A percentile compares a stretch with the other conserved stretches of the same genome.
phyloP scores from a whole-genome alignment of 2,797 vertebrate genomes.

The Brotula barbata region DNA sequence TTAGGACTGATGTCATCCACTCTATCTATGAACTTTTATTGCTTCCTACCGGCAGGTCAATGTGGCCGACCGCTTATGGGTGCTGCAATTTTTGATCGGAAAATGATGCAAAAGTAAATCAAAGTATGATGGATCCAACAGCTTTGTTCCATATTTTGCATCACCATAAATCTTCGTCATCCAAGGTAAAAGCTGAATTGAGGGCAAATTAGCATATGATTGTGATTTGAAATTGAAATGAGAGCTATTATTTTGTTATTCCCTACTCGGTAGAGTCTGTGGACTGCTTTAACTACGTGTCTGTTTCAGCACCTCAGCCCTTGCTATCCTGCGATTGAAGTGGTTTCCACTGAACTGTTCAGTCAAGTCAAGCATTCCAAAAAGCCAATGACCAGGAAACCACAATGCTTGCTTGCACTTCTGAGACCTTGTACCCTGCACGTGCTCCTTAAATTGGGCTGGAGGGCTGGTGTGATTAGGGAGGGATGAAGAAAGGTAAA shows the following conservation, averaged over 20 bases:
- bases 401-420: constrained; percentile 53
- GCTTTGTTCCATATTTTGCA: not conserved
- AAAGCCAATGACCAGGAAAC: constrained; percentile 67
- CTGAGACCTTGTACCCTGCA: constrained; percentile 55
- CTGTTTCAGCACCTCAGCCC: constrained; percentile 46
- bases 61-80: constrained; percentile 4
- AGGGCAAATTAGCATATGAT: constrained; percentile 5
- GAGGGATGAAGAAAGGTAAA: constrained; percentile 3
- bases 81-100: constrained; percentile 3
- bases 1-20: constrained; percentile 31
- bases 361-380: constrained; percentile 69
- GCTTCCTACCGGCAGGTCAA: constrained; percentile 4
- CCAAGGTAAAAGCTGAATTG: not conserved
- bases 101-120: not conserved
- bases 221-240: constrained; percentile 27
- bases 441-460: constrained; percentile 49
- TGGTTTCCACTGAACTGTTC: constrained; percentile 58
- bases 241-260: too few relatives aligned
- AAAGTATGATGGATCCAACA: not conserved
- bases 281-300: constrained; percentile 31
- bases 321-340: constrained; percentile 39
- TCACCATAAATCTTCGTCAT: constrained; percentile 17
- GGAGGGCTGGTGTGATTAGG: constrained; percentile 39
- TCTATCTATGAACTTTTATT: constrained; percentile 5
- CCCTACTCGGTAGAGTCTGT: not conserved